Conservation (phyloP, 2,888 invertebrate genomes). For the Anoplius nigerrimus region DNA sequence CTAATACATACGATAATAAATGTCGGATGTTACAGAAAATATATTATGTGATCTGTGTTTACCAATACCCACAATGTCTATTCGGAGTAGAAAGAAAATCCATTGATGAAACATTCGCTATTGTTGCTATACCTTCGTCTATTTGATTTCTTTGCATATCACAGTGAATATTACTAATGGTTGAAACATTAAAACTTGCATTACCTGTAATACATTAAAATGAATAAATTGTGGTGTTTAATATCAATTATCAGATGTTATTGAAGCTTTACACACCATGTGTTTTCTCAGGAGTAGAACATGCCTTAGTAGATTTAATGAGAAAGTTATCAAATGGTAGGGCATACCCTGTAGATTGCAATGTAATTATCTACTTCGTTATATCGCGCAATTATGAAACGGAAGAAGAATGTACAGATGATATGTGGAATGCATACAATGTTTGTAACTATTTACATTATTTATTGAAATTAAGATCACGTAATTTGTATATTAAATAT, state of each 20-base stretch:
- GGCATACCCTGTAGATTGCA: conserved; percentile 79
- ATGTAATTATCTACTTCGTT: conserved; percentile 75
- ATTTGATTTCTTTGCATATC: conserved; percentile 52
- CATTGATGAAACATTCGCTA: conserved; percentile 35
- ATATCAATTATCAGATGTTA: neutral
- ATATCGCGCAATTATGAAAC: conserved; percentile 76
- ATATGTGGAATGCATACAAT: conserved; percentile 80
- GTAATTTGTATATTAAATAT: neutral
- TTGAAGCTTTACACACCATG: conserved; percentile 45
- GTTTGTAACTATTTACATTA: conserved; percentile 72
- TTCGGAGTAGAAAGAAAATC: neutral
- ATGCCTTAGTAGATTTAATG: conserved; percentile 78
- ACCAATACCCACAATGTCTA: conserved; percentile 25
- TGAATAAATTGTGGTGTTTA: neutral
- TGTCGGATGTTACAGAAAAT: neutral
- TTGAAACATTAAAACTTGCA: conserved; percentile 75
- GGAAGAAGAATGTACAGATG: conserved; percentile 78
- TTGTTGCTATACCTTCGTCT: conserved; percentile 63
- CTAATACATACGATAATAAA: conserved; percentile 13
- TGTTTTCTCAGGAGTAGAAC: conserved; percentile 83
- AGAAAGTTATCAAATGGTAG: conserved; percentile 80
- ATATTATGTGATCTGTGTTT: neutral
- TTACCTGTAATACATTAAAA: conserved; percentile 46
- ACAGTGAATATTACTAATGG: conserved; percentile 74
- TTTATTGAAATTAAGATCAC: too few relatives aligned